A percentile compares a stretch with the other conserved stretches of the same genome.
These are phyloP conservation scores for Microctonus brassicae DNA, from an alignment of 2,888 invertebrate species.

Conservation along the genomic window DNA sequence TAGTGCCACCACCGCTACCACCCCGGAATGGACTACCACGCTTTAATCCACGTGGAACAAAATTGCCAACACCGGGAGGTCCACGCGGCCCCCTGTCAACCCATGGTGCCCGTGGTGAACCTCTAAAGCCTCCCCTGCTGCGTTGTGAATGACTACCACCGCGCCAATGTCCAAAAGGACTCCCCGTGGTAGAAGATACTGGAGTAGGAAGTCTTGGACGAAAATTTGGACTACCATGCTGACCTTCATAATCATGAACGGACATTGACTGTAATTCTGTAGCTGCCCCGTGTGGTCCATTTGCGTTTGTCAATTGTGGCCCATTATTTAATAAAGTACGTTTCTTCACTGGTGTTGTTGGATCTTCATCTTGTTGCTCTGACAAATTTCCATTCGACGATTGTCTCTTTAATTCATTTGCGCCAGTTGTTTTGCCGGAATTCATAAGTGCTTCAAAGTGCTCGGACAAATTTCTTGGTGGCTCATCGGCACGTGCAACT, in stretches of 20 bases:
- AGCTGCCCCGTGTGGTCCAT: slow-evolving; percentile 31
- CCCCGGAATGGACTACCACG: slow-evolving; percentile 65
- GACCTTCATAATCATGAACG: slow-evolving; percentile 55
- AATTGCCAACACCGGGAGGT: slow-evolving; percentile 53
- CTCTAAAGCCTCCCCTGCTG: slow-evolving; percentile 68
- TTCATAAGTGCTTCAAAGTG: slow-evolving; percentile 59
- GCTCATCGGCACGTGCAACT: slow-evolving; percentile 46
- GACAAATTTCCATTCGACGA: slow-evolving; percentile 53
- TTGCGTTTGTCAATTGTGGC: slow-evolving; percentile 43
- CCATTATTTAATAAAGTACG: slow-evolving; percentile 52
- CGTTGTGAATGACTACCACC: slow-evolving; percentile 61
- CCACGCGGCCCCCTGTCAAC: slow-evolving; percentile 65
- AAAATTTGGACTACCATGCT: slow-evolving; percentile 47
- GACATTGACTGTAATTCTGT: slow-evolving; percentile 51
- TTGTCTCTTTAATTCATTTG: slow-evolving; percentile 54
- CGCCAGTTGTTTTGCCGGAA: slow-evolving; percentile 41
- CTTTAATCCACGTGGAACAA: slow-evolving; percentile 61
- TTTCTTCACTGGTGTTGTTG: slow-evolving; percentile 47
- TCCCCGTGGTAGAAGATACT: slow-evolving; percentile 20
- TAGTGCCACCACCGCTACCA: slow-evolving; percentile 51
- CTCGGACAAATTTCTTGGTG: slow-evolving; percentile 55
- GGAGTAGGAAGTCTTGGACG: slow-evolving; percentile 51
- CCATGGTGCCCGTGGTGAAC: slow-evolving; percentile 70
- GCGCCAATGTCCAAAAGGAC: slow-evolving; percentile 66
- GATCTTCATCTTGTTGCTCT: slow-evolving; percentile 48